Evolutionary conservation across 2,113 vertebrate species (phyloP).

Genomic region (Percina caprodes): DNA sequence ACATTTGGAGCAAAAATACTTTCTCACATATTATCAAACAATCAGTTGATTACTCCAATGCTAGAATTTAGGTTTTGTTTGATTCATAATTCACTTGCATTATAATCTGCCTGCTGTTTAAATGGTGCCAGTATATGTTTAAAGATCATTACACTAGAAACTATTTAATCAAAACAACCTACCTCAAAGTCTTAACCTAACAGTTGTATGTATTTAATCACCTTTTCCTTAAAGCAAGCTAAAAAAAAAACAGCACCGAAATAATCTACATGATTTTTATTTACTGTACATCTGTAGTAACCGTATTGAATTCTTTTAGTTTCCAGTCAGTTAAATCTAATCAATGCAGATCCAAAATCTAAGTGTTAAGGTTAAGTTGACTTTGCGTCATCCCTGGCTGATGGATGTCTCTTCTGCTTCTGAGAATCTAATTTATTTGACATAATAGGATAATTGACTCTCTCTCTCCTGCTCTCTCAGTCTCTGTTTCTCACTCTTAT

Average conservation of each 20-base stretch:
- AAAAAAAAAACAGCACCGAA: neutral
- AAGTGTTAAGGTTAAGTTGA: neutral
- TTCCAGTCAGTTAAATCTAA: neutral
- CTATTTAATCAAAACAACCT: neutral
- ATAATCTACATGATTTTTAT: neutral
- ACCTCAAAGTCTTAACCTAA: neutral
- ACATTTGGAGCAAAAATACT: neutral
- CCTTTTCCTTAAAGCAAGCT: neutral
- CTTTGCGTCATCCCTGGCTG: neutral
- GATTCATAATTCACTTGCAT: neutral
- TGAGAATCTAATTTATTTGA: neutral
- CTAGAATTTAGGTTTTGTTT: neutral
- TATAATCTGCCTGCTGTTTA: neutral
- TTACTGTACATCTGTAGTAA: neutral
- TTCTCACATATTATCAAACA: neutral
- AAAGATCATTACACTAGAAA: neutral
- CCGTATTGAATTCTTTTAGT: neutral
- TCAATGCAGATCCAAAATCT: neutral
- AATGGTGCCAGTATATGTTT: neutral
- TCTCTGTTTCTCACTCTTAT: neutral
- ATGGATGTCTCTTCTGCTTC: neutral
- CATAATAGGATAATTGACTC: neutral
- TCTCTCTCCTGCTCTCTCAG: neutral
- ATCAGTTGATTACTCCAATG: neutral
- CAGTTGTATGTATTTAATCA: neutral